Base-by-base conservation (phyloP, 1,140 invertebrate genomes). In the Vollenhovia emeryi region DNA sequence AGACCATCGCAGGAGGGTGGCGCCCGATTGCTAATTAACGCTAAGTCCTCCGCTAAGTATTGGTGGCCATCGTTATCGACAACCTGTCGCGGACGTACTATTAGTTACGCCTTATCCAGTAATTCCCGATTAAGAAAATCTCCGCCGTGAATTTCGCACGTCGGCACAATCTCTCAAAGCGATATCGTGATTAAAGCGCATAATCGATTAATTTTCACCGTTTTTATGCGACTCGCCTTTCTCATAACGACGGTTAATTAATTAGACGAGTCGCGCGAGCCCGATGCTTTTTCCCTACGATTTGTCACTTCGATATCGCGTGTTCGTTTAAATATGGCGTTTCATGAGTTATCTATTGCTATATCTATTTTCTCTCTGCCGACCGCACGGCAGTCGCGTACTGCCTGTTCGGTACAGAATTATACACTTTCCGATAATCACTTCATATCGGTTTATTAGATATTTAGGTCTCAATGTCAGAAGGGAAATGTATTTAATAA, bases 51-150 rank as follows among this genome's bases (percentile, higher is more conserved):
- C 57, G 45, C 50, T 57, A 57, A 73, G 79, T 69, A 59, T 59
- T 21, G 43, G 21, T 80, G 57, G 52, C 76, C 71, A 36, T 85
- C 82, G 84, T 89, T 89, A 90, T 82, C 75, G 82, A 89, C 76
- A 73, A 85, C 48, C 76, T 83, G 80, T 85, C 82, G 64, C 4
- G 62, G 76, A 73, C 55, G 52, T 48, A 79, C 80, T 87, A 87
- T 89, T 89, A 89, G 86, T 89, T 89, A 89, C 71, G 36, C 62
- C 82, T 87, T 85, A 87, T 89, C 89, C 45, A 87, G 62, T 76
- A 89, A 86, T 85, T 89, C 87, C 50, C 85, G 82, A 78, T 87
- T 71, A 73, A 76, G 55, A 66, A 76, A 87, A 89, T 87, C 83
- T 87, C 45, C 57, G 59, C 33, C 69, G 73, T 80, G 84, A 66